Conservation (phyloP, 2,888 invertebrate genomes). For the Mythimna albipuncta region DNA sequence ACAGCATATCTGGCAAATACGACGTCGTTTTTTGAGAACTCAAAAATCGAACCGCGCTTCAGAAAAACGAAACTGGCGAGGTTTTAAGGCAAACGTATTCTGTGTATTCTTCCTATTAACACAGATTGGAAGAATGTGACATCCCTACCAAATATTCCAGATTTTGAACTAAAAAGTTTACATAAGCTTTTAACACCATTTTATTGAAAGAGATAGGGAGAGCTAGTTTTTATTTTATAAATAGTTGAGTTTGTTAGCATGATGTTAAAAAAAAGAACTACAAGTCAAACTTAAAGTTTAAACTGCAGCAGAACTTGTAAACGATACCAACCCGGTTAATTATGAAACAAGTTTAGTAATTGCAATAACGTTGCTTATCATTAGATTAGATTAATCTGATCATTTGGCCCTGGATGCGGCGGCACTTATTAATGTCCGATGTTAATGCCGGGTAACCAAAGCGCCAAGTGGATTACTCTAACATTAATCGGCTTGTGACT, state of each 20-base stretch:
- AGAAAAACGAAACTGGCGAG: background rate
- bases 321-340: slow-evolving; percentile 37
- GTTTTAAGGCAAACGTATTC: background rate
- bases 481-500: slow-evolving; percentile 45
- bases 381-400: slow-evolving; percentile 63
- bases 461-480: slow-evolving; percentile 31
- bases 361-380: slow-evolving; percentile 60
- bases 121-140: slow-evolving; percentile 28
- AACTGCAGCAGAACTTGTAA: slow-evolving; percentile 26
- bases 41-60: slow-evolving; percentile 9
- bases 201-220: background rate
- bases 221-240: background rate
- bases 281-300: background rate
- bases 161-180: slow-evolving; percentile 4
- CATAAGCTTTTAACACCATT: slow-evolving; percentile 2
- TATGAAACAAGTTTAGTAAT: slow-evolving; percentile 64
- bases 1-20: background rate
- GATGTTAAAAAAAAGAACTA: background rate
- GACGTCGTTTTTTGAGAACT: background rate
- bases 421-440: slow-evolving; percentile 46
- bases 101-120: slow-evolving; percentile 29
- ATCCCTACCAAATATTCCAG: slow-evolving; percentile 1
- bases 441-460: slow-evolving; percentile 32
- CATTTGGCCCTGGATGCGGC: slow-evolving; percentile 32
- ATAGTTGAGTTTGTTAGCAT: background rate